Evolutionary conservation across 2,888 invertebrate genomes (phyloP), one percentile per base, ranked within the genome.

Genomic region (Glyphotaelius pellucidus): DNA sequence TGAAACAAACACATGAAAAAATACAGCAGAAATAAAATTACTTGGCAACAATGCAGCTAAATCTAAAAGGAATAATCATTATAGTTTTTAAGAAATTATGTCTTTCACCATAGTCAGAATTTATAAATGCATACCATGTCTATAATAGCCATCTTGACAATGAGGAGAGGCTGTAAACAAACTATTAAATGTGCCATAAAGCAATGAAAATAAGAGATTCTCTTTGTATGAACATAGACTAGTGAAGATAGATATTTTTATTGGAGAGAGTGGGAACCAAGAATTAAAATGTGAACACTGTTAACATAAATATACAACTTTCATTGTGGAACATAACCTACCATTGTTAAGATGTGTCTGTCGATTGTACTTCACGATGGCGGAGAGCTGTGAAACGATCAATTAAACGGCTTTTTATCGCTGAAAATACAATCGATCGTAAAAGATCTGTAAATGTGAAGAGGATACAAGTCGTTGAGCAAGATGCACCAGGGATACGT

Each of bases 341-440:
- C 88, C 38, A 89, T 89, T 89, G 88, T 89, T 89, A 79, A 31
- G 35, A 88, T 79, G n/a, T n/a, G 88, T 89, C 88, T 80, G 79
- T 79, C 88, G 88, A 89, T 89, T 80, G 88, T 89, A 30, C 31
- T 88, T 25, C 19, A 25, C 12, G 88, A 38, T 25, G 30, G 80
- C 80, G 80, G 35, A 19, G 79, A 89, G 31, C 67, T 89, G 88
- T 89, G 79, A 89, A 79, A 80, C 15, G 19, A 89, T 89, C 88
- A 79, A 79, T 89, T 89, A 80, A 80, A 38, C 80, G 52, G 32
- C 79, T 89, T 89, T 89, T 89, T 87, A 87, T 52, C 67, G 31
- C 32, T 38, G 67, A 25, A 25, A 89, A 89, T 19, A 89, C 88
- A 80, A 80, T 89, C 79, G 88, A 89, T 80, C 67, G 88, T 86